phyloP scores from a whole-genome alignment of 2,113 vertebrate species.

The Emydocephalus ijimae region DNA sequence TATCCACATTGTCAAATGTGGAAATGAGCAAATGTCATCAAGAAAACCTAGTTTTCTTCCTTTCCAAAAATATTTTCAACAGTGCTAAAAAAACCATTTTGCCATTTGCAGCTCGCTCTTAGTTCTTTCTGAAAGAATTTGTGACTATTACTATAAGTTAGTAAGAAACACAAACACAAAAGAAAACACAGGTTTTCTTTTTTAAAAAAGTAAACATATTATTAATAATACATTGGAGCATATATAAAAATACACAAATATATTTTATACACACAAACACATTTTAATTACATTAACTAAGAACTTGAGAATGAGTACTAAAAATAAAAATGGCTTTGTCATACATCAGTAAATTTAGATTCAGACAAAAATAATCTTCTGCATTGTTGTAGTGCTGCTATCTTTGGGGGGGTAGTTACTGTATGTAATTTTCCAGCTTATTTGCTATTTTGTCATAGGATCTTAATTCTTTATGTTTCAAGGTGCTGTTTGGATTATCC shows the following conservation, averaged over 20 bases:
- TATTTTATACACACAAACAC: neutral
- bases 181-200: neutral
- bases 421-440: neutral
- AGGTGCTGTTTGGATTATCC: neutral
- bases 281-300: neutral
- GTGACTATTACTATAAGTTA: neutral
- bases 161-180: neutral
- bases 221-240: neutral
- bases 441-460: neutral
- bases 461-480: neutral
- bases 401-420: neutral
- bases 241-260: neutral
- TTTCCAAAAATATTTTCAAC: neutral
- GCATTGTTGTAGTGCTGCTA: neutral
- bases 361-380: neutral
- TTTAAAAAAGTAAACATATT: neutral
- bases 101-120: neutral
- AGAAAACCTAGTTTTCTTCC: neutral
- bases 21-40: neutral
- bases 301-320: neutral
- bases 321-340: neutral
- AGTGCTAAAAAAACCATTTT: neutral
- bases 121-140: neutral
- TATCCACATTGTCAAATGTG: neutral
- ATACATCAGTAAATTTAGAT: neutral